Evolutionary conservation across 2,888 invertebrate genomes (phyloP).

Genomic region (Oxytorus armatus): DNA sequence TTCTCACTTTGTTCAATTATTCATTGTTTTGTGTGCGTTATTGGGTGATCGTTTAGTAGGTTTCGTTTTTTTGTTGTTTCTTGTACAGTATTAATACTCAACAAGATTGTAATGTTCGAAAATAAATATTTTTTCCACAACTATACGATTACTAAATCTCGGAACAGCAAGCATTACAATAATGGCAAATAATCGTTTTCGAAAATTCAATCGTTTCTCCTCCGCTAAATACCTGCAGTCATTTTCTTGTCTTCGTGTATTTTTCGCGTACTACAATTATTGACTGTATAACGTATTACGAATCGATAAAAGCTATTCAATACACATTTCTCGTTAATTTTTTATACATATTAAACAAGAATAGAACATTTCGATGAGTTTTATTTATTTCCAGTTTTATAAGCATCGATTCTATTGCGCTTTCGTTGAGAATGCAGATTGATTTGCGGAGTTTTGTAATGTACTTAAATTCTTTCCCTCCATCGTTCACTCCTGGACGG

Average conservation of each 20-base stretch:
- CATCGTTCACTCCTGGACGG: conserved; percentile 65
- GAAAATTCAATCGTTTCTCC: conserved; percentile 14
- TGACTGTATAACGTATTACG: conserved; percentile 54
- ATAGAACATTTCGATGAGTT: conserved; percentile 50
- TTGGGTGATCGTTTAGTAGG: conserved; percentile 24
- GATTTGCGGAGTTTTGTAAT: conserved; percentile 7
- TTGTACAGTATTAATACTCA: conserved; percentile 55
- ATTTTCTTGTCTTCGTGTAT: conserved; percentile 26
- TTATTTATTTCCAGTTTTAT: conserved; percentile 15
- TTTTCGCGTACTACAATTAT: conserved; percentile 51
- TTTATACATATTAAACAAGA: conserved; percentile 47
- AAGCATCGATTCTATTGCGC: conserved; percentile 19
- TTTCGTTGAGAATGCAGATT: conserved; percentile 15
- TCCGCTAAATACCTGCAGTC: conserved; percentile 1
- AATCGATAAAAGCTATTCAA: conserved; percentile 44
- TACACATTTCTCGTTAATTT: conserved; percentile 10
- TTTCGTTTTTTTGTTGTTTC: conserved; percentile 20
- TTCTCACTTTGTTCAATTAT: conserved; percentile 37
- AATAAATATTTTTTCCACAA: conserved; percentile 60
- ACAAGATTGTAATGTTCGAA: conserved; percentile 56
- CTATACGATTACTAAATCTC: conserved; percentile 26
- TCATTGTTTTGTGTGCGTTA: conserved; percentile 55
- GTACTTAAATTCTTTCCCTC: conserved; percentile 11
- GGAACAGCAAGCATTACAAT: conserved; percentile 43
- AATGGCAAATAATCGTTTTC: conserved; percentile 22